Conservation (phyloP, 2,797 vertebrate species). For the Erpetoichthys calabaricus region DNA sequence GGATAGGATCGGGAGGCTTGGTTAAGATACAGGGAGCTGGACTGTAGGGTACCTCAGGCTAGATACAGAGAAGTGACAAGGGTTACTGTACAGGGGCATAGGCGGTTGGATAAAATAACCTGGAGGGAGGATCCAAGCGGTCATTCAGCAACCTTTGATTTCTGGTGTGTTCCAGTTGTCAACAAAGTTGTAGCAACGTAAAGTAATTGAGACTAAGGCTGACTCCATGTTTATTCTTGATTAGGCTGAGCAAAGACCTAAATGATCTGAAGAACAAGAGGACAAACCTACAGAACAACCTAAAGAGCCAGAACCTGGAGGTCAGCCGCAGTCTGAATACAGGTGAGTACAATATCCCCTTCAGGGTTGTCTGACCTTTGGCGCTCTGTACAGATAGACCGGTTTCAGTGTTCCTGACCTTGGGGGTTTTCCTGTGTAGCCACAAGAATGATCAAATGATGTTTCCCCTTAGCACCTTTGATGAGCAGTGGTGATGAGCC, state of each 20-base stretch:
- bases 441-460: too few relatives aligned
- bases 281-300: constrained; percentile 33
- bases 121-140: not conserved
- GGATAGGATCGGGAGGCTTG: constrained; percentile 21
- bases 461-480: too few relatives aligned
- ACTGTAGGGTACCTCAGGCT: constrained; percentile 13
- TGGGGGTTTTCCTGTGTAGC: not conserved
- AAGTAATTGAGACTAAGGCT: too few relatives aligned
- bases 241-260: constrained; percentile 68
- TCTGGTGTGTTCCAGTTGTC: too few relatives aligned
- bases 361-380: too few relatives aligned
- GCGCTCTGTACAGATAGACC: too few relatives aligned
- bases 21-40: constrained; percentile 13
- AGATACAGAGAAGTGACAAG: not conserved
- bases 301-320: constrained; percentile 47
- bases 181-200: too few relatives aligned
- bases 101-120: too few relatives aligned
- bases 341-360: constrained; percentile 26
- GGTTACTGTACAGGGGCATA: too few relatives aligned
- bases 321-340: constrained; percentile 23
- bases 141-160: too few relatives aligned
- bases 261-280: constrained; percentile 64
- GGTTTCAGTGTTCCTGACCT: too few relatives aligned
- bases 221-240: not conserved
- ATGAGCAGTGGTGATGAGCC: constrained; percentile 39